Evolutionary conservation across 2,113 vertebrate species (phyloP).

Genomic region (Mesitornis unicolor): DNA sequence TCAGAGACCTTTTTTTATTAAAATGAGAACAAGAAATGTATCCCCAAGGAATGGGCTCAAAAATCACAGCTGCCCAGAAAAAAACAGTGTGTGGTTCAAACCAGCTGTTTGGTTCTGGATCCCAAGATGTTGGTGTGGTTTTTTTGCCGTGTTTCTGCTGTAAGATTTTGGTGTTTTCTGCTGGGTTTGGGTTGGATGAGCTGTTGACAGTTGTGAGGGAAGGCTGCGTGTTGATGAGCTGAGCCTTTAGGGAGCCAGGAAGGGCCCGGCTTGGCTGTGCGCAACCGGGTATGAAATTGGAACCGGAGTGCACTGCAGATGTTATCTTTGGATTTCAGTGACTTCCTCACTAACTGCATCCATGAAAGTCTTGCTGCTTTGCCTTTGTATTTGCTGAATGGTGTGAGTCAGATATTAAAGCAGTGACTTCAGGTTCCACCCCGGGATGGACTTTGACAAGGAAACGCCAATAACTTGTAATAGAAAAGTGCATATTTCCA

Average conservation of each 20-base stretch:
- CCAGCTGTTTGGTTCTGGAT: background rate
- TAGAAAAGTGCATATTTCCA: rapidly evolving
- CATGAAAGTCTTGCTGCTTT: background rate
- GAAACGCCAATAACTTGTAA: background rate
- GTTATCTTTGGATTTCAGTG: conserved; percentile 20
- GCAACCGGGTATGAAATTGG: background rate
- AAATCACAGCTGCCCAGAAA: background rate
- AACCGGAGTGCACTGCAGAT: background rate
- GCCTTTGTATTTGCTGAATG: background rate
- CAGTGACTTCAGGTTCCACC: background rate
- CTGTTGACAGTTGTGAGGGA: background rate
- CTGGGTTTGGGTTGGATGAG: background rate
- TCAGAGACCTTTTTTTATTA: background rate
- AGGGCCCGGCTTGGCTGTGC: background rate
- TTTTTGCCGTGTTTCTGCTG: background rate
- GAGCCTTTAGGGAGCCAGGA: background rate
- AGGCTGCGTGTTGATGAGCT: background rate
- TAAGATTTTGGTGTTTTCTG: too few species aligned
- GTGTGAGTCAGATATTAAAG: background rate
- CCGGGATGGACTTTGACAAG: background rate
- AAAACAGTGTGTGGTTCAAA: background rate
- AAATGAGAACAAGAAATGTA: background rate
- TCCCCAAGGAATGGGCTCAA: background rate
- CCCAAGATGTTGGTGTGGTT: background rate
- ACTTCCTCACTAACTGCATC: background rate